Percentiles rank a stretch among this genome's conserved stretches.
Conservation (phyloP, 2,113 vertebrate species). For the Platysternon megacephalum region DNA sequence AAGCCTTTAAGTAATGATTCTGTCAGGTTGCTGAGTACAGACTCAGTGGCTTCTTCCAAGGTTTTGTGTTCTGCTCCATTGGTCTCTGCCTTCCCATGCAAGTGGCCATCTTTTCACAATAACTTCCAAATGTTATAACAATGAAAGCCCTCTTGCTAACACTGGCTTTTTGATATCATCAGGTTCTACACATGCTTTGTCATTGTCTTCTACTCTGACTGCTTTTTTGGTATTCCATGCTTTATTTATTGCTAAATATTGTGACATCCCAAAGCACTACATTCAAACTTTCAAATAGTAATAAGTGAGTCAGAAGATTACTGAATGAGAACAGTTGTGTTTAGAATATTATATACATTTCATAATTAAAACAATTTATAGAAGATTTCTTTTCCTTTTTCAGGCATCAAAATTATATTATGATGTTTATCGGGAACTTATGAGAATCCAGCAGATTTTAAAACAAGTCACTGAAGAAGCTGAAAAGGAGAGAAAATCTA, state of each 20-base stretch:
- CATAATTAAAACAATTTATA: neutral
- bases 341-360: neutral
- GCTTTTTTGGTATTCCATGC: neutral
- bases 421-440: conserved; percentile 47
- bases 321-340: neutral
- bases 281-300: neutral
- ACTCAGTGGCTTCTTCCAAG: neutral
- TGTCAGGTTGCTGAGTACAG: neutral
- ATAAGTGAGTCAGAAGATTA: neutral
- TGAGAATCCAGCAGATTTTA: conserved; percentile 31
- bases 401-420: conserved; percentile 53
- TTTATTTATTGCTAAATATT: neutral
- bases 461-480: conserved; percentile 40
- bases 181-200: neutral
- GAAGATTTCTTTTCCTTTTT: conserved; percentile 3
- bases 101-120: conserved; percentile 35
- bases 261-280: neutral
- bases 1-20: neutral
- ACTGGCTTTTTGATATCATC: neutral
- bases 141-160: neutral
- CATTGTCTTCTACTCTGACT: neutral
- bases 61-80: conserved; percentile 71
- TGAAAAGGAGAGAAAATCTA: conserved; percentile 38
- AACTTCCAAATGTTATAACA: neutral
- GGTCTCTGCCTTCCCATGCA: conserved; percentile 69